A percentile compares a stretch with the other conserved stretches of the same genome.
These are phyloP conservation scores for Drosophila eohydei DNA, from an alignment of 2,888 invertebrate genomes.

Conservation along the genomic window DNA sequence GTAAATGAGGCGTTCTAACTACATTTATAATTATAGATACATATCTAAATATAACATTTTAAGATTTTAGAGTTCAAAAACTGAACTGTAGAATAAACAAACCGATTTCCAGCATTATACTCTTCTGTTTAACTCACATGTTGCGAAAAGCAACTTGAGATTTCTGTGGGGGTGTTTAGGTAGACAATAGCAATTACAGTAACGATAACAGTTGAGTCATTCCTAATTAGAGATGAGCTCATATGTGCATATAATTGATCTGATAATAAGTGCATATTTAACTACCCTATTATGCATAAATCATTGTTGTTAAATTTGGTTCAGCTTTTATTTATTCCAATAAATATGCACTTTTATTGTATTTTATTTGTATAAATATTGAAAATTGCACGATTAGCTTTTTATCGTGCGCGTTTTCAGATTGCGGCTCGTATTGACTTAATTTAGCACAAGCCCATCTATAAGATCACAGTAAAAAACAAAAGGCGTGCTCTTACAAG, in stretches of 20 bases:
- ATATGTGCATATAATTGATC: not conserved
- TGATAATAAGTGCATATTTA: not conserved
- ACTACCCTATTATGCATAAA: not conserved
- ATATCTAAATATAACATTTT: not conserved
- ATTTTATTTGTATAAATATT: not conserved
- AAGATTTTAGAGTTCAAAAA: not conserved
- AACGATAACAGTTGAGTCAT: not conserved
- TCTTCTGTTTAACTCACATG: not conserved
- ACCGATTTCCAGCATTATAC: not conserved
- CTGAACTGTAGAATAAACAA: not conserved
- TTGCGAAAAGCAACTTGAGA: not conserved
- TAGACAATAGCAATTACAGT: not conserved
- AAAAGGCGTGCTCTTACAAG: constrained; percentile 7
- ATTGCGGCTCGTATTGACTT: not conserved
- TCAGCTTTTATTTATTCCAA: not conserved
- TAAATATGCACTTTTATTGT: not conserved
- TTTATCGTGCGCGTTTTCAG: not conserved
- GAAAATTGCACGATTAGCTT: not conserved
- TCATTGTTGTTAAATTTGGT: not conserved
- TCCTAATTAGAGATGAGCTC: not conserved
- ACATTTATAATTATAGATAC: not conserved
- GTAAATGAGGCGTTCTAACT: not conserved
- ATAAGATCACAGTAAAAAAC: not conserved
- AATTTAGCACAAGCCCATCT: not conserved
- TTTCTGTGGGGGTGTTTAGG: not conserved